Evolutionary conservation across 2,113 vertebrate genomes (phyloP).

Genomic region (Elgaria multicarinata): DNA sequence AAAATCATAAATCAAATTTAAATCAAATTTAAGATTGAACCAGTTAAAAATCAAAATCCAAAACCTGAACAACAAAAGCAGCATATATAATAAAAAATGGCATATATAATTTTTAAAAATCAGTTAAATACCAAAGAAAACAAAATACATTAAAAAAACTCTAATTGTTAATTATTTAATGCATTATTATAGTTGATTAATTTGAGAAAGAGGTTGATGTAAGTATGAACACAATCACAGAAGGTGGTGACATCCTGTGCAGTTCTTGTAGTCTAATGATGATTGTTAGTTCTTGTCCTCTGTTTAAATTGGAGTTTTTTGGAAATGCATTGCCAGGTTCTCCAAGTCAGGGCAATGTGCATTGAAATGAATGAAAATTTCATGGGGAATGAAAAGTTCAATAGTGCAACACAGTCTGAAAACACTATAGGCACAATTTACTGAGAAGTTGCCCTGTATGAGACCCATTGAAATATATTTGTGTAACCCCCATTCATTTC

Average conservation of each 20-base stretch:
- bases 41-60: neutral
- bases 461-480: neutral
- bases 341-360: neutral
- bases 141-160: too few species aligned
- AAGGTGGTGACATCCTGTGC: neutral
- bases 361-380: neutral
- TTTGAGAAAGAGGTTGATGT: neutral
- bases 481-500: neutral
- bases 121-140: too few species aligned
- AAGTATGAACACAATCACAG: neutral
- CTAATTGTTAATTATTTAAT: too few species aligned
- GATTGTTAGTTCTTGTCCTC: neutral
- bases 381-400: neutral
- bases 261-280: neutral
- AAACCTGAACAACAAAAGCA: neutral
- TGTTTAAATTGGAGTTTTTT: neutral
- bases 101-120: too few species aligned
- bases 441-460: neutral
- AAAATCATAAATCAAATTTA: too few species aligned
- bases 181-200: neutral
- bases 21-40: too few species aligned
- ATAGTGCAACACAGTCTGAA: neutral
- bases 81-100: too few species aligned
- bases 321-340: neutral
- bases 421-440: neutral